Base-by-base conservation (phyloP, 2,888 invertebrate genomes). In the Dromius quadrimaculatus region DNA sequence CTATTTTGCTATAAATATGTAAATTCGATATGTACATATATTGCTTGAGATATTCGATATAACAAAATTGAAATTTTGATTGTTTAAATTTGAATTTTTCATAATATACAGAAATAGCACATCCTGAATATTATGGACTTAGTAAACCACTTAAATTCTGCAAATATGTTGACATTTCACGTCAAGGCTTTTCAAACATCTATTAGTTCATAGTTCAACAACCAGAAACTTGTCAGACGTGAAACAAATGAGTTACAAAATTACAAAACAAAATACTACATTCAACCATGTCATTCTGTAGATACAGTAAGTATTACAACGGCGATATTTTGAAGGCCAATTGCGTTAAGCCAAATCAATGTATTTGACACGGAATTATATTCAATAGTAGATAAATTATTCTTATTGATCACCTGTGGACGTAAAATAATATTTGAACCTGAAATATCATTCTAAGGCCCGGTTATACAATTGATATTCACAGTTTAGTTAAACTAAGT, bases 201-300 rank as follows among this genome's bases (percentile, higher is more conserved):
- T 17, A 13, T 28, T 28, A 28, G 28, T 28, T 8, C 6, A 5
- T 9, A 54, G 50, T 54, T 54, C 50, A 54, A 28, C 50, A 54
- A 54, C 50, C 50, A 54, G 13, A 28, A 6, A 28, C 28, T n/a
- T n/a, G 28, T 28, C 28, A 8, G 4, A 28, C 6, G 28, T 28
- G 28, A 54, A 15, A 54, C 23, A 54, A 28, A 54, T 28, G 28
- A 54, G 15, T 15, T 28, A 54, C 28, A 54, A 22, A n/a, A n/a
- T n/a, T n/a, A 23, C 47, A 23, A 50, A 13, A 50, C 28, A n/a
- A n/a, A n/a, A n/a, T n/a, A n/a, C n/a, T n/a, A n/a, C n/a, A n/a
- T n/a, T n/a, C n/a, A n/a, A n/a, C n/a, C n/a, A n/a, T n/a, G n/a
- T n/a, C n/a, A n/a, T n/a, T n/a, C n/a, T n/a, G n/a, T n/a, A n/a